Percentiles rank a stretch among this genome's conserved stretches.
phyloP scores from a whole-genome alignment of 2,797 vertebrate species.

The Sebastes cheni region DNA sequence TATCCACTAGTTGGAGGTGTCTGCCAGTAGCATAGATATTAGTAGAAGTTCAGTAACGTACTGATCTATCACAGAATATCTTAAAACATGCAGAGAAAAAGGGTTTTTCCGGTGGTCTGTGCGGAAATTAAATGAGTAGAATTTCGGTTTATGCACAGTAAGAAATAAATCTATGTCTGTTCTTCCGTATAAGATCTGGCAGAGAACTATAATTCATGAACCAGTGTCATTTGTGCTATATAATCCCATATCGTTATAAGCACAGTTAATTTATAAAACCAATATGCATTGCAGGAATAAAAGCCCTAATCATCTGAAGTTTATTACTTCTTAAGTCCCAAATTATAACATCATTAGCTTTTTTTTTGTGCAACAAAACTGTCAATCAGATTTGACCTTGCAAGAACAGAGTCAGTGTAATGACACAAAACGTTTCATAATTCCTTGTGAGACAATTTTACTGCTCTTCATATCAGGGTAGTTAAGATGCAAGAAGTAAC shows the following conservation, averaged over 20 bases:
- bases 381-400: not conserved
- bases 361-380: not conserved
- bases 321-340: not conserved
- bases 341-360: not conserved
- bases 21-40: not conserved
- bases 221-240: not conserved
- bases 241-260: not conserved
- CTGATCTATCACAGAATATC: not conserved
- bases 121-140: not conserved
- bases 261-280: not conserved
- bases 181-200: too few species aligned
- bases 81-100: not conserved
- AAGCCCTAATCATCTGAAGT: not conserved
- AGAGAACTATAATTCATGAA: not conserved
- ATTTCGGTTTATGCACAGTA: too few species aligned
- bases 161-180: too few species aligned
- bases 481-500: constrained; percentile 12
- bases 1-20: not conserved
- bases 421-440: not conserved
- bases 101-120: not conserved
- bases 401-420: not conserved
- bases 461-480: not conserved
- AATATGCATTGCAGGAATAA: not conserved
- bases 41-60: not conserved
- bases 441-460: not conserved